These are phyloP conservation scores for Alcedo atthis DNA, from an alignment of 2,797 vertebrate genomes.

Conservation along the genomic window DNA sequence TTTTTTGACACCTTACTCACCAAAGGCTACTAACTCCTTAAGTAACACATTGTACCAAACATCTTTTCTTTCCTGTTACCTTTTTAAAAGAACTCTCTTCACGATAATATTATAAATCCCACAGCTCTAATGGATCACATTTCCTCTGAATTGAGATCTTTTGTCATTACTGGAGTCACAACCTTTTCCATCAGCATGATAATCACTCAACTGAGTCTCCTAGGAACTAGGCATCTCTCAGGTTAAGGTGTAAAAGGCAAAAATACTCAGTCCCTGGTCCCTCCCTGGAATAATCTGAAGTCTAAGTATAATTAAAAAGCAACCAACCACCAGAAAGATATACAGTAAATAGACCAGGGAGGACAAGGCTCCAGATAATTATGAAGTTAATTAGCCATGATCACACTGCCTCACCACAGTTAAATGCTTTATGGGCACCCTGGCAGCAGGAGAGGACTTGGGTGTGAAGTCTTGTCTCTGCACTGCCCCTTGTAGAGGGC, in stretches of 20 bases:
- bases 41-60: not conserved
- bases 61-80: not conserved
- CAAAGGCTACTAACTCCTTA: not conserved
- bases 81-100: not conserved
- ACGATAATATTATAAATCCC: not conserved
- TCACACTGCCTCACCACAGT: not conserved
- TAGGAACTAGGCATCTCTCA: not conserved
- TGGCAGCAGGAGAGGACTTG: not conserved
- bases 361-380: not conserved
- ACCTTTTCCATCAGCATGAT: not conserved
- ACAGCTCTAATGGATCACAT: not conserved
- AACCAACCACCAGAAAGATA: not conserved
- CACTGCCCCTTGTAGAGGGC: not conserved
- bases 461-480: not conserved
- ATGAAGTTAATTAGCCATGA: not conserved
- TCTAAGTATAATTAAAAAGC: not conserved
- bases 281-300: not conserved
- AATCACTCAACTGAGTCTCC: not conserved
- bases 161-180: not conserved
- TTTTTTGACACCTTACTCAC: slow-evolving; percentile 29
- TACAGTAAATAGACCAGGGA: not conserved
- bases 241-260: not conserved
- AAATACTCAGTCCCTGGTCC: not conserved
- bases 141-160: not conserved
- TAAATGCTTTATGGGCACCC: not conserved